Base-by-base conservation (phyloP, 2,888 invertebrate genomes). In the Doris montereyensis region DNA sequence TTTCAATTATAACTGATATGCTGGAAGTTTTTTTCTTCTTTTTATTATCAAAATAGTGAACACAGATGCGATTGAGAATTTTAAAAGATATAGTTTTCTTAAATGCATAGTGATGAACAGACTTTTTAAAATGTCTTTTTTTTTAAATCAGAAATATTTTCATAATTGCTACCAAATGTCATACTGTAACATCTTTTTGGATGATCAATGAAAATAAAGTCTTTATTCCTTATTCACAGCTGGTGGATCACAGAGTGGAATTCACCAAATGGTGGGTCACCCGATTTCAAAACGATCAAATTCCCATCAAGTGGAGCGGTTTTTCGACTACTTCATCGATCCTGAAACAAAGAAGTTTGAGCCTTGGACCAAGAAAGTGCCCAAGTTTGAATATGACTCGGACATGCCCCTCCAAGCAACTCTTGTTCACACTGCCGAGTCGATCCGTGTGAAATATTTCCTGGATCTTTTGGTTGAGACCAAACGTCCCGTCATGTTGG, bases 261-360 rank as follows among this genome's bases (percentile, higher is more conserved):
- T 98, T 97, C 91, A 96, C 97, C 65, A 98, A 98, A 93, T 98
- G 98, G 98, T 98, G 97, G 97, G 93, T 95, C 17, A 97, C 96
- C n/a, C 89, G 98, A 98, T 91, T 98, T 98, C 92, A 98, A 98
- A 92, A 95, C 95, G 30, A 94, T 98, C 1, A 97, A 97, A 92
- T 98, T 97, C 91, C 98, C 98, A 0, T 86, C 94, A 75, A 95
- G 95, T 79, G 97, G 97, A 2, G 97, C 97, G 0, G 97, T 98
- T 4, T 98, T 98, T n/a, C 89, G 98, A 98, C 92, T 98, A 95
- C 90, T 98, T 94, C 91, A 95, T 98, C 88, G 97, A 98, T 90
- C 91, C 94, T 62, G 97, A 97, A 92, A 95, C 95, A 0, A 97
- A 97, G 91, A 95, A 96, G 86, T 97, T 98, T 90, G 93, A 95